Base-by-base conservation (phyloP, 2,113 vertebrate species). In the Origma solitaria region DNA sequence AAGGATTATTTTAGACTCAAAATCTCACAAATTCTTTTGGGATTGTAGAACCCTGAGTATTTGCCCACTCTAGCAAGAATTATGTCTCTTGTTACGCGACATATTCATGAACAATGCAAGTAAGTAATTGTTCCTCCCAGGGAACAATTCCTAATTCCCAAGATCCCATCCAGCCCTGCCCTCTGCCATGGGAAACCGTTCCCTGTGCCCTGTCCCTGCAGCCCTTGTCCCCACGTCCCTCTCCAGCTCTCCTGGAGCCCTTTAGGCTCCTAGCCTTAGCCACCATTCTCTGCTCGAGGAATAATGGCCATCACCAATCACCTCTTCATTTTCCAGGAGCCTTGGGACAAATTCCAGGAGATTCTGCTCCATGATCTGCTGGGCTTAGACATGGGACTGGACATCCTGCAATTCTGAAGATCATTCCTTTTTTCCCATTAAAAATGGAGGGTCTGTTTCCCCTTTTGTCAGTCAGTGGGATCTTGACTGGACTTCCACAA, bases 11-110 rank as follows among this genome's bases (percentile, higher is more conserved):
- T 66, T 40, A 66, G 4, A 40, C 7, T 53, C 0, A 2, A 40
- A 57, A 70, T 49, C 5, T 7, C 13, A 53, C 4, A 22, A 16
- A 37, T 88, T 51, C 10, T 69, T 75, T 58, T 79, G 37, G 2
- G 4, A 25, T 22, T 2, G 0, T 68, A n/a, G 9, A 56, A 11
- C 3, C 6, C 4, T 45, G 11, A 38, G 1, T 35, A 28, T 38
- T 83, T 30, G 2, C 9, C 83, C 62, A 33, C 13, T 5, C 7
- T 20, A 53, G 18, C 18, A 92, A 57, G 27, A 76, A 21, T 16
- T 31, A 5, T 54, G 2, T 6, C 13, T 57, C 15, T 47, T 30
- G 20, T 53, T 51, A 66, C 19, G 20, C 78, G 51, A 21, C 18
- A 28, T 21, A 76, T 1, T 65, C 23, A 79, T 61, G 50, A 86